Evolutionary conservation across 2,113 vertebrate genomes (phyloP).

Genomic region (Pyxicephalus adspersus): DNA sequence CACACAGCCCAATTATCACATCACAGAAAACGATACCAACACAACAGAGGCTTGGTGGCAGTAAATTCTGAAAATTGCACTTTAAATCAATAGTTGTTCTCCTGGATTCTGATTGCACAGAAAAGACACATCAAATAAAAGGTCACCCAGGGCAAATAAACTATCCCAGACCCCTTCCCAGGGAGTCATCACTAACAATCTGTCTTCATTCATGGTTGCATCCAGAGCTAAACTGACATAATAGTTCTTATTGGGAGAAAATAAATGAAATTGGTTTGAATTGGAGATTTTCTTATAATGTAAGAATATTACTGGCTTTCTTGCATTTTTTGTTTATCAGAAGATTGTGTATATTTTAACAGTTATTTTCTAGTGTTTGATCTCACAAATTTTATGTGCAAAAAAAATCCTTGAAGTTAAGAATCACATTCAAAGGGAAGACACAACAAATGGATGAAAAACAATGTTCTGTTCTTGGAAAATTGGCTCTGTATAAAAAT

Average conservation of each 20-base stretch:
- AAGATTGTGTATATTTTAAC: not conserved
- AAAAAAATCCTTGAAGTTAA: slow-evolving; percentile 21
- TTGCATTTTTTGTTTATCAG: not conserved
- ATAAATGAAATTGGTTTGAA: not conserved
- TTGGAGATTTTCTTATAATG: not conserved
- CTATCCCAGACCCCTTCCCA: too few species aligned
- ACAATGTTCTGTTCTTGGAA: not conserved
- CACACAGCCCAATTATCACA: too few species aligned
- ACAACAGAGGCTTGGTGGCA: too few species aligned
- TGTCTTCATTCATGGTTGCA: not conserved
- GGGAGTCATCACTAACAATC: not conserved
- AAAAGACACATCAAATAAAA: too few species aligned
- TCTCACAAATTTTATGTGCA: not conserved
- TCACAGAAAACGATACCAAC: too few species aligned
- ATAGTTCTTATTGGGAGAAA: too few species aligned
- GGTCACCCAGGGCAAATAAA: too few species aligned
- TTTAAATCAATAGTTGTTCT: too few species aligned
- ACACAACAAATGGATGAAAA: not conserved
- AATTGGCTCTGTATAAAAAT: too few species aligned
- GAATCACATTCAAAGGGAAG: not conserved
- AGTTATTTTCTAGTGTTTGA: slow-evolving; percentile 20
- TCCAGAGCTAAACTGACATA: not conserved
- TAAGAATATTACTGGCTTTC: not conserved
- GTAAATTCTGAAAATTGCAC: too few species aligned
- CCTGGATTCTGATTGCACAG: too few species aligned